A percentile compares a stretch with the other conserved stretches of the same genome.
phyloP scores from a whole-genome alignment of 2,113 vertebrate genomes.

The Mandrillus leucophaeus region DNA sequence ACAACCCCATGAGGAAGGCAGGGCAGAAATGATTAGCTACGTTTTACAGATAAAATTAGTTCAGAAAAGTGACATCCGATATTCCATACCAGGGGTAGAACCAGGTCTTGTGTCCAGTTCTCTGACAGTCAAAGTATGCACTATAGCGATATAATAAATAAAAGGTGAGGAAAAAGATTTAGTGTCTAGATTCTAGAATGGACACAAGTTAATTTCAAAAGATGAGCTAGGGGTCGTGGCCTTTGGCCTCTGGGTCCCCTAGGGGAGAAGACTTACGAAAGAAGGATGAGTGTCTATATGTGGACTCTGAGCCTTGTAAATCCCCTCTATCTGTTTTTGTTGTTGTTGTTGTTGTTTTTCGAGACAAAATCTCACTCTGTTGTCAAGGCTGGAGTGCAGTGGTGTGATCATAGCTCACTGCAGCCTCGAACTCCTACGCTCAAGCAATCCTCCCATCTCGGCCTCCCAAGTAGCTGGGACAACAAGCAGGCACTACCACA shows the following conservation, averaged over 20 bases:
- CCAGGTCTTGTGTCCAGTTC: background rate
- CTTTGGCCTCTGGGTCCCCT: background rate
- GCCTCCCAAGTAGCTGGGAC: too few relatives aligned
- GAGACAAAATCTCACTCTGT: too few relatives aligned
- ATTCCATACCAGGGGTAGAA: too few relatives aligned
- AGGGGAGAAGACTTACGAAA: background rate
- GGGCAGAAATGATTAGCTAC: background rate
- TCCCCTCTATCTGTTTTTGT: background rate
- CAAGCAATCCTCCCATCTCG: too few relatives aligned
- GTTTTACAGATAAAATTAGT: background rate
- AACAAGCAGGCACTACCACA: too few relatives aligned
- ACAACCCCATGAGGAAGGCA: background rate
- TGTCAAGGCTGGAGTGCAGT: too few relatives aligned
- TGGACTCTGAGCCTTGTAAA: rapidly evolving
- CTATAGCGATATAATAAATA: background rate
- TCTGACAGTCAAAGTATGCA: background rate
- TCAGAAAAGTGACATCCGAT: background rate
- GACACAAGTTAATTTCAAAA: background rate
- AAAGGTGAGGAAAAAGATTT: background rate
- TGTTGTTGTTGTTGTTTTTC: too few relatives aligned
- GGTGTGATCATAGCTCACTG: too few relatives aligned
- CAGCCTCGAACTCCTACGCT: too few relatives aligned
- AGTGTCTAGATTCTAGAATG: background rate
- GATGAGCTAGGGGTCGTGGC: background rate
- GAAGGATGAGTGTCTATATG: rapidly evolving